These are phyloP conservation scores for Decapterus maruadsi DNA, from an alignment of 2,797 vertebrate genomes.

Conservation along the genomic window DNA sequence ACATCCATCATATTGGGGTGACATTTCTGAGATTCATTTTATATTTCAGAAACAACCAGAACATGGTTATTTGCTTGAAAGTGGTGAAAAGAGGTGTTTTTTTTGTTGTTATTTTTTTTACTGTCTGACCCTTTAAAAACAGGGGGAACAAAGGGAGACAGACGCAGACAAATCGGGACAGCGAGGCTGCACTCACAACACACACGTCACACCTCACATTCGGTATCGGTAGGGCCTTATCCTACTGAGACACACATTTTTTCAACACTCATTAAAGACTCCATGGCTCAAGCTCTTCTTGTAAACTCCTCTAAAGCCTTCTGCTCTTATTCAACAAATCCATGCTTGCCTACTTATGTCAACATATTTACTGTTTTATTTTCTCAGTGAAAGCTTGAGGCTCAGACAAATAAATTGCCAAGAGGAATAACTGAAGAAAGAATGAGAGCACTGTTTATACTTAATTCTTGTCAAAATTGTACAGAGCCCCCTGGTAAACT, in stretches of 20 bases:
- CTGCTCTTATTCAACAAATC: conserved; percentile 12
- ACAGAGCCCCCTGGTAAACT: not conserved
- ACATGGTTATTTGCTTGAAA: not conserved
- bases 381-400: not conserved
- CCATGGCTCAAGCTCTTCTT: conserved; percentile 6
- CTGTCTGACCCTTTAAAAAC: not conserved
- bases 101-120: not conserved
- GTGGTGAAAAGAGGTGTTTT: not conserved
- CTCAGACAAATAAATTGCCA: conserved; percentile 16
- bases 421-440: not conserved
- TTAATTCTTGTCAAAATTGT: conserved; percentile 29
- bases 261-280: conserved; percentile 31
- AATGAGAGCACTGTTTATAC: not conserved
- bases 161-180: conserved; percentile 34
- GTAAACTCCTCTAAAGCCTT: conserved; percentile 3
- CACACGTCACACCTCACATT: not conserved
- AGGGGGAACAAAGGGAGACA: not conserved
- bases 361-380: conserved; percentile 24
- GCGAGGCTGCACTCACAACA: conserved; percentile 19
- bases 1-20: not conserved
- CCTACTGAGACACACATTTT: conserved; percentile 19
- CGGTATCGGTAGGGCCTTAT: conserved; percentile 1
- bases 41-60: conserved; percentile 14
- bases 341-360: not conserved
- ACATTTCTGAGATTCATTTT: not conserved